A percentile compares a stretch with the other conserved stretches of the same genome.
phyloP scores from a whole-genome alignment of 2,797 vertebrate genomes.

The Gymnoscopelus microlampas region DNA sequence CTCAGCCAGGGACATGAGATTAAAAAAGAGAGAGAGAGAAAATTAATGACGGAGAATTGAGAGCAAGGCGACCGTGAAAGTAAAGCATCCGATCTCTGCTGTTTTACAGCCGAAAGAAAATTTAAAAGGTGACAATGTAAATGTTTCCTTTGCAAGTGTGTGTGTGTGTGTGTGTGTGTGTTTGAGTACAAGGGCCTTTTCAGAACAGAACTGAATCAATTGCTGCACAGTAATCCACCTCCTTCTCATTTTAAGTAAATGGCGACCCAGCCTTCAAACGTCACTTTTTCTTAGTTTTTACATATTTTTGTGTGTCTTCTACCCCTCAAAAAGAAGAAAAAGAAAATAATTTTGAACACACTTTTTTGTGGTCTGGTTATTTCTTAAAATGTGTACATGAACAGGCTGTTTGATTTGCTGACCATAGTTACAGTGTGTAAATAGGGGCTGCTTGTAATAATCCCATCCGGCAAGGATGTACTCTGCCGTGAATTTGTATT shows the following conservation, averaged over 20 bases:
- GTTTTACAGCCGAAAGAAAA: slow-evolving; percentile 53
- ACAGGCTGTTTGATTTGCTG: no score
- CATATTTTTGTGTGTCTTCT: no score
- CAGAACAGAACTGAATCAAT: slow-evolving; percentile 32
- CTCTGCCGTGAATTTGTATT: no score
- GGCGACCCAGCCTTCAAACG: slow-evolving; percentile 15
- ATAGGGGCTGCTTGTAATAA: no score
- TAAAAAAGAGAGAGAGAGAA: slow-evolving; percentile 27
- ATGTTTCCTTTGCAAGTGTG: slow-evolving; percentile 19
- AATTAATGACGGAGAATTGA: slow-evolving; percentile 40
- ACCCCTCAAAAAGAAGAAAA: no score
- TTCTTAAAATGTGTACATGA: no score
- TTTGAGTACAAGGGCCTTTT: slow-evolving; percentile 15
- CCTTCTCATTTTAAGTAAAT: slow-evolving; percentile 18
- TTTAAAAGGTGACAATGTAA: slow-evolving; percentile 19
- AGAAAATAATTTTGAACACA: no score
- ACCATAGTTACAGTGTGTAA: no score
- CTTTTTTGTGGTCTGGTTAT: no score
- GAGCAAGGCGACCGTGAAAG: slow-evolving; percentile 20
- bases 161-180: slow-evolving; percentile 6
- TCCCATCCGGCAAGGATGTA: no score
- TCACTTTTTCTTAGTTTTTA: no score
- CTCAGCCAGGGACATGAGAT: slow-evolving; percentile 31
- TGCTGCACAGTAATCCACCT: slow-evolving; percentile 19
- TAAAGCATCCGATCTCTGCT: slow-evolving; percentile 46